Evolutionary conservation across 2,113 vertebrate species (phyloP).

Genomic region (Nymphicus hollandicus): DNA sequence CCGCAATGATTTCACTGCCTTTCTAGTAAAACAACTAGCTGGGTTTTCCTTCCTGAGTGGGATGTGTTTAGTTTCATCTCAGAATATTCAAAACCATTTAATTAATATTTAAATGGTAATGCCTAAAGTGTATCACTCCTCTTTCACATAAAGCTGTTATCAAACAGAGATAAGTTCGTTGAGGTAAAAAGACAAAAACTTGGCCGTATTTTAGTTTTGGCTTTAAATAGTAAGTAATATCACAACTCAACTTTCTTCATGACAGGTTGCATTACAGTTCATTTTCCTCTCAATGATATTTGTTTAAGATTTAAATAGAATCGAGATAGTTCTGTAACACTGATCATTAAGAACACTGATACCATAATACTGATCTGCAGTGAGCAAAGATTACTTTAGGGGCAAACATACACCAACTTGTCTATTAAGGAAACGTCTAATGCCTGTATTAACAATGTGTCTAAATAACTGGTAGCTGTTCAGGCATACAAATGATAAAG

Average conservation of each 20-base stretch:
- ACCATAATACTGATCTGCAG: rapidly evolving
- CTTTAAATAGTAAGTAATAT: not conserved
- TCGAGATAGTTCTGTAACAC: not conserved
- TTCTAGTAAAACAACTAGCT: not conserved
- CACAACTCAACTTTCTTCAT: not conserved
- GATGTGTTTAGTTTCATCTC: not conserved
- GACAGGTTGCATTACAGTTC: not conserved
- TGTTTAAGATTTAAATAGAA: not conserved
- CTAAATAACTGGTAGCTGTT: not conserved
- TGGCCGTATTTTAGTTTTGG: not conserved
- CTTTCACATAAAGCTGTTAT: not conserved
- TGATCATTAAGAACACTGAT: not conserved
- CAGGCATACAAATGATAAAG: not conserved
- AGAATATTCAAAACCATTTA: not conserved
- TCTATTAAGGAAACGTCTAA: not conserved
- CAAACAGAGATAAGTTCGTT: not conserved
- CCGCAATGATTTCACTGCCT: rapidly evolving
- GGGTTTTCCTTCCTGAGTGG: not conserved
- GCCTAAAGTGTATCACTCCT: not conserved
- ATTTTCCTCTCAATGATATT: not conserved
- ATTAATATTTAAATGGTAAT: not conserved
- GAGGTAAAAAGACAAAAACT: not conserved
- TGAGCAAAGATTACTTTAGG: not conserved
- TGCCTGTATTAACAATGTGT: rapidly evolving
- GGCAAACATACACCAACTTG: not conserved